Conservation (phyloP, 1,140 invertebrate species). For the Orchesella cincta region DNA sequence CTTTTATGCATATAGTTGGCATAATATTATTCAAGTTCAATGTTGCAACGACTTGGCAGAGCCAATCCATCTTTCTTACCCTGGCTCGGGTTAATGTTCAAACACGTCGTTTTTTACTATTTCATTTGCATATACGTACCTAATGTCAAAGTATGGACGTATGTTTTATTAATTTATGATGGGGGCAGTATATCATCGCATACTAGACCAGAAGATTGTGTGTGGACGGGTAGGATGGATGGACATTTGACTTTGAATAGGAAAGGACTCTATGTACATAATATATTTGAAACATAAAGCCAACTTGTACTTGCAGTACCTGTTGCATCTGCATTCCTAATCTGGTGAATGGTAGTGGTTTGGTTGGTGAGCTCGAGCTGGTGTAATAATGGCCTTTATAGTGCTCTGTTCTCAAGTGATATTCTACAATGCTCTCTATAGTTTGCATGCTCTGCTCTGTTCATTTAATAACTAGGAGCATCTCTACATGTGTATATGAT, state of each 20-base stretch:
- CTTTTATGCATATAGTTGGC: too few relatives aligned
- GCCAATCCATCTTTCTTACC: not conserved
- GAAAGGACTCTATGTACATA: not conserved
- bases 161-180: slow-evolving; percentile 22
- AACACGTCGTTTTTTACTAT: not conserved
- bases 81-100: slow-evolving; percentile 9
- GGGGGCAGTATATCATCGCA: not conserved
- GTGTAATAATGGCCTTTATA: too few relatives aligned
- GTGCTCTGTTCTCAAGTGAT: too few relatives aligned
- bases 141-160: slow-evolving; percentile 2
- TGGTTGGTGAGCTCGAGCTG: not conserved
- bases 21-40: too few relatives aligned
- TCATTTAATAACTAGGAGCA: too few relatives aligned
- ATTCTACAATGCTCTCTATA: too few relatives aligned
- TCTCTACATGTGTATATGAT: not conserved
- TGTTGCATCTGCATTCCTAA: slow-evolving; percentile 23
- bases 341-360: too few relatives aligned
- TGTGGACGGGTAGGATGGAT: not conserved
- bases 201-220: not conserved
- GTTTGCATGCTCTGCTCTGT: too few relatives aligned
- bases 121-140: not conserved
- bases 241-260: not conserved
- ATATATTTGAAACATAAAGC: not conserved
- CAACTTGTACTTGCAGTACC: not conserved
- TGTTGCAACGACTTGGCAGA: slow-evolving; percentile 4